Evolutionary conservation across 30 jellyfish, hydroid and myxozoan species (phyloP), one percentile per base, ranked within the genome.

Genomic region (Rhopilema esculentum): DNA sequence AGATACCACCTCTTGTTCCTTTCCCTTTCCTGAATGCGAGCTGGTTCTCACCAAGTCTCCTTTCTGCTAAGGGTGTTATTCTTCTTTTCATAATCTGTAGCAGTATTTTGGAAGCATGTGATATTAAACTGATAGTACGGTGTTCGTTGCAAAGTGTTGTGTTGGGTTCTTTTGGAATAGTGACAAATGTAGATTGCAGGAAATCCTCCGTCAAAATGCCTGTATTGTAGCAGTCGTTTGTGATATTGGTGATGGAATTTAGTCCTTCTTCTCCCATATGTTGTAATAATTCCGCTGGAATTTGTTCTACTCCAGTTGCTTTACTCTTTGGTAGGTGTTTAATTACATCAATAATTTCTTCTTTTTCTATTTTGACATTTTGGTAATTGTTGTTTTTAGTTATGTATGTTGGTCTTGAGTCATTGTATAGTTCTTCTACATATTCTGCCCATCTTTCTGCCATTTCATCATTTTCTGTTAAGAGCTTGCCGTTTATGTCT

Each of bases 381-480:
- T 62, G 29, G 29, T 24, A 8, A 24, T 24, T 61, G 51, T 40
- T 16, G 27, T n/a, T 77, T 22, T 49, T 25, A 9, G 20, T 28
- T 24, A 50, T 77, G 27, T 17, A 0, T 29, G 18, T 27, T 24
- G n/a, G 53, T 49, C 80, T 77, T 24, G 24, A 0, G 18, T 77
- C 88, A 0, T 24, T 16, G 66, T 77, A 77, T 62, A 77, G 80
- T 77, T 77, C 88, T 8, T 29, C 49, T 17, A 77, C 53, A 52
- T 80, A 64, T 48, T 80, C 81, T 66, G 25, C 83, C 89, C 89
- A 52, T 51, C 89, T 76, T n/a, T 52, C 75, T 48, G 52, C 20
- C 72, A 76, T 64, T 82, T 64, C 31, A 27, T 64, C 32, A 30
- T 65, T 62, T 30, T 17, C 40, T 24, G 23, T 25, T 24, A 48